These are phyloP conservation scores for Tachina fera DNA, from an alignment of 2,888 invertebrate species.

Conservation along the genomic window DNA sequence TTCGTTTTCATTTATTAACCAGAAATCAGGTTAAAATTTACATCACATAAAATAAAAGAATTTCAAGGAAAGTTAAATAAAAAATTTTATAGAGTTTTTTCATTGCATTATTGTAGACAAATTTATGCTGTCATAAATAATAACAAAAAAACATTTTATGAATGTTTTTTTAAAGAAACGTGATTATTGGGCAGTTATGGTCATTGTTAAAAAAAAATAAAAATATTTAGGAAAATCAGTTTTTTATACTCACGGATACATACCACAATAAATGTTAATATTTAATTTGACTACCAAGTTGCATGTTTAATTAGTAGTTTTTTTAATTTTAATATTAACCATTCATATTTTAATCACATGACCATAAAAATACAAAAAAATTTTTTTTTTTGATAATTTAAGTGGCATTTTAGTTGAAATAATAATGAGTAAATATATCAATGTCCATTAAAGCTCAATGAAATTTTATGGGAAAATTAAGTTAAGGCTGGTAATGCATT, in stretches of 20 bases:
- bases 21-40: slow-evolving; percentile 60
- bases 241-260: slow-evolving; percentile 4
- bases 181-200: slow-evolving; percentile 56
- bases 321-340: neutral
- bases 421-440: neutral
- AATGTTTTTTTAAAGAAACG: slow-evolving; percentile 33
- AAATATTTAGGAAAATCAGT: slow-evolving; percentile 4
- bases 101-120: slow-evolving; percentile 32
- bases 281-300: slow-evolving; percentile 29
- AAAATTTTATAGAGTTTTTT: neutral
- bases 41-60: slow-evolving; percentile 57
- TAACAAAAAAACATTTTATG: neutral
- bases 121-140: slow-evolving; percentile 48
- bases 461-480: neutral
- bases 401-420: neutral
- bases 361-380: slow-evolving; percentile 14
- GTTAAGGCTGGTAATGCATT: neutral
- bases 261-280: slow-evolving; percentile 11
- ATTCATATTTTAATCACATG: slow-evolving; percentile 28
- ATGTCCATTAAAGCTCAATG: neutral
- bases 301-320: slow-evolving; percentile 44
- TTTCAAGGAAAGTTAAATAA: slow-evolving; percentile 62
- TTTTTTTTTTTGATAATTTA: neutral
- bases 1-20: slow-evolving; percentile 7
- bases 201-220: slow-evolving; percentile 15